phyloP scores from a whole-genome alignment of 2,888 invertebrate genomes.

The Synergus umbraculus region DNA sequence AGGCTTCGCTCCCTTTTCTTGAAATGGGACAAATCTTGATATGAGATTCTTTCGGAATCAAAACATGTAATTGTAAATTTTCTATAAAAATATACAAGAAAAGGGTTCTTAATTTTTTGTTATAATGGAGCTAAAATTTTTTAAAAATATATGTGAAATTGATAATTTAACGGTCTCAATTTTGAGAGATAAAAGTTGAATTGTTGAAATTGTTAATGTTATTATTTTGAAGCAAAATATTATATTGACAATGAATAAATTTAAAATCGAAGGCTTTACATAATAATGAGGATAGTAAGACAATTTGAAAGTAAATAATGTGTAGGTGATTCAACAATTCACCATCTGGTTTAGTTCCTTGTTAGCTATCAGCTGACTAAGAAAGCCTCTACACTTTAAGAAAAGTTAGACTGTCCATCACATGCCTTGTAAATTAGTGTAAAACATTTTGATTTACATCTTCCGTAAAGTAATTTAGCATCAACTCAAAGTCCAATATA shows the following conservation, averaged over 20 bases:
- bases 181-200: not conserved
- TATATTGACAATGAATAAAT: not conserved
- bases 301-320: slow-evolving; percentile 4
- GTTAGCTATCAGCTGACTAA: slow-evolving; percentile 19
- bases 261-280: not conserved
- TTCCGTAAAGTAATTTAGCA: not conserved
- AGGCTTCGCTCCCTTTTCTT: not conserved
- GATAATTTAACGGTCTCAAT: too few relatives aligned
- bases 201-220: not conserved
- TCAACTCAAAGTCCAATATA: not conserved
- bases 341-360: not conserved
- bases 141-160: too few relatives aligned
- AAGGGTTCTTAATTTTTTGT: not conserved
- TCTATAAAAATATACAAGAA: not conserved
- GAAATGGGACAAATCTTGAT: not conserved
- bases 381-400: not conserved
- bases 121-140: too few relatives aligned
- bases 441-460: not conserved
- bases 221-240: not conserved
- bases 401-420: not conserved
- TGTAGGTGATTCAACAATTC: not conserved
- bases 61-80: not conserved
- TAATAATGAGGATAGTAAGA: not conserved
- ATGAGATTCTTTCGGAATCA: not conserved
- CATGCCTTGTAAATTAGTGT: not conserved